These are phyloP conservation scores for Xyrauchen texanus DNA, from an alignment of 2,113 vertebrate species.

Conservation along the genomic window DNA sequence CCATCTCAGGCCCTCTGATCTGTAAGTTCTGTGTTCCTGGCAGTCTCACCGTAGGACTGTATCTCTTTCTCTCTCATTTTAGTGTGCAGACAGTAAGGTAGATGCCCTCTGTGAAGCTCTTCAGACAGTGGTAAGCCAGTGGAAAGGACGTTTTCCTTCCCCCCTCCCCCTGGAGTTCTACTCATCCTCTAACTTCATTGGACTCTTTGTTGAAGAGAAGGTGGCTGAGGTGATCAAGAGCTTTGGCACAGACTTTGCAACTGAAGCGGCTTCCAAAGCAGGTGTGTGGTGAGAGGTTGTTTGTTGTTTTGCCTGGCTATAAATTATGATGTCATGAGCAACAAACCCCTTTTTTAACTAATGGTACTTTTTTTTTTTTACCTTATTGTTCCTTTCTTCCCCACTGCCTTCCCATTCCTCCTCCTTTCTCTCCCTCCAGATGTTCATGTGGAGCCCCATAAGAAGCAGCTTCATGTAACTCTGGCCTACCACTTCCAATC, in stretches of 20 bases:
- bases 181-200: constrained; percentile 93
- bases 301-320: not conserved
- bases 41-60: too few relatives aligned
- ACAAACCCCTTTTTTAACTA: too few relatives aligned
- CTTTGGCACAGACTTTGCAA: constrained; percentile 91
- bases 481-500: constrained; percentile 96
- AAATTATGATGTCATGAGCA: not conserved
- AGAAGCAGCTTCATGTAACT: constrained; percentile 96
- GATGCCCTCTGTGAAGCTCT: constrained; percentile 88
- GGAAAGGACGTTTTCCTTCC: constrained; percentile 86
- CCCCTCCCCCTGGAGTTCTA: constrained; percentile 94
- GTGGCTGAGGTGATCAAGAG: constrained; percentile 91
- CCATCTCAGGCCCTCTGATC: too few relatives aligned
- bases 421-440: constrained; percentile 70
- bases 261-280: constrained; percentile 86
- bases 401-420: not conserved
- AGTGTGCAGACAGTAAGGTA: constrained; percentile 94
- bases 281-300: constrained; percentile 67
- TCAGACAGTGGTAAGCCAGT: constrained; percentile 84
- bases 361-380: too few relatives aligned
- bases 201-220: constrained; percentile 95
- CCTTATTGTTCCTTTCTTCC: not conserved
- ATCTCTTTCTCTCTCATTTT: constrained; percentile 38
- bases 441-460: constrained; percentile 91
- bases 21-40: too few relatives aligned